Evolutionary conservation across 2,888 invertebrate genomes (phyloP), one percentile per base, ranked within the genome.

Genomic region (Synergus umbraculus): DNA sequence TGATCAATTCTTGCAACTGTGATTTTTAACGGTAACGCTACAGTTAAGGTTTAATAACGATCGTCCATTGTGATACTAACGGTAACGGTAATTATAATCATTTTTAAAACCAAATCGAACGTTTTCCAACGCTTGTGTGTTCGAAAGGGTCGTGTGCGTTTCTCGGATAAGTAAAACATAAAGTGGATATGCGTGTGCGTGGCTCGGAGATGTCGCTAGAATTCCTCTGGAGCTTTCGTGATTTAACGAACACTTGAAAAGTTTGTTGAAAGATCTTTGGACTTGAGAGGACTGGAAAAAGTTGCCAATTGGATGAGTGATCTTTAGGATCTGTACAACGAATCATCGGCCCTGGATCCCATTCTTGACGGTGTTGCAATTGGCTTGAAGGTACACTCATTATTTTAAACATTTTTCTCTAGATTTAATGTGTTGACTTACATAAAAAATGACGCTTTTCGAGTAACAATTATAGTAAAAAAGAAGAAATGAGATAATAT

Each of bases 31-130:
- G 13, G 46, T 69, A 69, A 46, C 22, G 13, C 44, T 49, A 73
- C 49, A 49, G 49, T 54, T 54, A 73, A 73, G 54, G 29, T 73
- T 37, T 54, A 73, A 54, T 73, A 73, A 54, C 73, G 41, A 73
- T 73, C 73, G n/a, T 73, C 37, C n/a, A 73, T 73, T 73, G 73
- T 73, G 73, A 73, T 73, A 73, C 73, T 73, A 73, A 73, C 73
- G 54, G n/a, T 73, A 49, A 54, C 73, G 37, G 15, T 73, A 54
- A 54, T 29, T 63, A 29, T 73, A 73, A 54, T 54, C n/a, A 73
- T n/a, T 73, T 29, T 73, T 18, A 54, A 73, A 54, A 54, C 7
- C 37, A 73, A 73, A 29, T 73, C 37, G 37, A 73, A 18, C 29
- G 46, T 46, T 54, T 37, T 54, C 37, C n/a, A 73, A 67, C 29